These are phyloP conservation scores for Drosophila pandora DNA, from an alignment of 1,140 invertebrate genomes.

Conservation along the genomic window DNA sequence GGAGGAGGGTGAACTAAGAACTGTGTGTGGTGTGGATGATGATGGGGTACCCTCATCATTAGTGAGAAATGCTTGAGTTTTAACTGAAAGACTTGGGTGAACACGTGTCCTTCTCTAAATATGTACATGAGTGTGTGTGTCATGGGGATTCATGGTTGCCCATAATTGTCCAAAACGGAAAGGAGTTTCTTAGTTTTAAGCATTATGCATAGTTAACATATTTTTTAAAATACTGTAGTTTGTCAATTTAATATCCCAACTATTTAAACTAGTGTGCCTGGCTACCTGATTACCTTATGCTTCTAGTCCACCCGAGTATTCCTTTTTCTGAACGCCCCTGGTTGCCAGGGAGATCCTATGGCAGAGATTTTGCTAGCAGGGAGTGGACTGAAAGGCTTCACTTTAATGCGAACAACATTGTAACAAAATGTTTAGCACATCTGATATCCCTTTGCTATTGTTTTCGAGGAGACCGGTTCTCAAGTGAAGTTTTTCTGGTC, in stretches of 20 bases:
- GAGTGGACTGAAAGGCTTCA: conserved; percentile 13
- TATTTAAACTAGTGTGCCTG: too few species aligned
- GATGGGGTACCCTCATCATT: conserved; percentile 62
- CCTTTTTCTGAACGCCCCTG: conserved; percentile 5
- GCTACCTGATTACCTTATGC: too few species aligned
- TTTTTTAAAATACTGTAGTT: neutral
- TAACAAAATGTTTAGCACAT: conserved; percentile 45
- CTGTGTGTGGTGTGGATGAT: conserved; percentile 36
- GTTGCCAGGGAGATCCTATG: conserved; percentile 17
- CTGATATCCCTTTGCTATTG: conserved; percentile 27
- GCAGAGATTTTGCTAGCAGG: conserved; percentile 22
- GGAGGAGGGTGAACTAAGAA: neutral
- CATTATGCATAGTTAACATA: neutral
- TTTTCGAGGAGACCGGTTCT: conserved; percentile 11
- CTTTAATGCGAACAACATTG: conserved; percentile 36
- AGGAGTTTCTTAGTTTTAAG: neutral
- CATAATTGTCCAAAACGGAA: neutral
- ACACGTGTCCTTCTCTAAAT: conserved; percentile 30
- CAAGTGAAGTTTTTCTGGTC: conserved; percentile 14
- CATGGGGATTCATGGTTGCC: conserved; percentile 1
- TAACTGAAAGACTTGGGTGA: conserved; percentile 58
- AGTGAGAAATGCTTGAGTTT: conserved; percentile 70
- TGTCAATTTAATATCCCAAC: too few species aligned
- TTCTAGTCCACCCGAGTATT: neutral
- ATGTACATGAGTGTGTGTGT: conserved; percentile 2